Base-by-base conservation (phyloP, 2,113 vertebrate species). In the Nycticryphes semicollaris region DNA sequence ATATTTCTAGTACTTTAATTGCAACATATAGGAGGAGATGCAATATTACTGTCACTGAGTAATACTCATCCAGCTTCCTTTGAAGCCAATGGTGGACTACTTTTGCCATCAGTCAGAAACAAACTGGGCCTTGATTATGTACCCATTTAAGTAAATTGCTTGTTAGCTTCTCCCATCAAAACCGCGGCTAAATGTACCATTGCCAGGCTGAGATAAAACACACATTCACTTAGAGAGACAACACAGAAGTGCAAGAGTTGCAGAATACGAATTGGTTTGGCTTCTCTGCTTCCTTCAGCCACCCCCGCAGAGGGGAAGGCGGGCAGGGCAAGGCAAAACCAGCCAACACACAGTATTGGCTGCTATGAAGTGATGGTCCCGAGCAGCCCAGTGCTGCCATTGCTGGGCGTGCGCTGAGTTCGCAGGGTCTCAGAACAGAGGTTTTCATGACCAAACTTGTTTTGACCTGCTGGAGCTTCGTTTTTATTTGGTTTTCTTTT, bases 81-180 rank as follows among this genome's bases (percentile, higher is more conserved):
- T 72, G 83, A 93, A 92, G 56, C 24, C 64, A 63, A 10, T n/a
- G 27, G 74, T 23, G 78, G 63, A 48, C 43, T 63, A 20, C 35
- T 77, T 14, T 35, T 91, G 67, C 68, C 72, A 96, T 95, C 88
- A 94, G 57, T 97, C 93, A 89, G 70, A 87, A 94, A 74, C 63
- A 94, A 90, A 96, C 66, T 90, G 37, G 88, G 60, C 56, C 76
- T 90, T 83, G 76, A 80, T 59, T 56, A 75, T 21, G 14, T 54
- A 94, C 56, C 24, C 75, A 72, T 63, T 96, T 84, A 70, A 94
- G 75, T 63, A 86, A 95, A 96, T 90, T 77, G 70, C 82, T 83
- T 90, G 75, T 87, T 93, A 93, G 79, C 51, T 84, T 86, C 79
- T 80, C 59, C 60, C 60, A 64, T 96, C 72, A 83, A 93, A 88